Conservation (phyloP, 2,113 vertebrate species). For the Triplophysa siluroides region DNA sequence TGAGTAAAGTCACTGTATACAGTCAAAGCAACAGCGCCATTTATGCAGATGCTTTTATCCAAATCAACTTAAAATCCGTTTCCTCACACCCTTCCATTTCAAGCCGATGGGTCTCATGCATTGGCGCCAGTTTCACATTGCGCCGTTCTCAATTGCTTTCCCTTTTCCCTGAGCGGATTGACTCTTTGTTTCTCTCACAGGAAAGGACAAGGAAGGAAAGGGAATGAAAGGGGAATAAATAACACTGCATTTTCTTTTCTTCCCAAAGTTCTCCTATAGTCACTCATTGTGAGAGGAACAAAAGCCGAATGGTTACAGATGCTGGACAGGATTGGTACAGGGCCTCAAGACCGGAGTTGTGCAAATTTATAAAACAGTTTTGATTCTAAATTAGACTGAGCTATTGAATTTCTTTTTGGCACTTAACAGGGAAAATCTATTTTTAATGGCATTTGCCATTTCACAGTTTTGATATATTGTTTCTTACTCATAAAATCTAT, state of each 20-base stretch:
- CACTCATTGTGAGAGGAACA: constrained; percentile 46
- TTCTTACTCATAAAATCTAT: neutral
- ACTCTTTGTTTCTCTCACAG: constrained; percentile 36
- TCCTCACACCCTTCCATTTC: neutral
- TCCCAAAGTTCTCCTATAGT: constrained; percentile 38
- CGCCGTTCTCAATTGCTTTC: neutral
- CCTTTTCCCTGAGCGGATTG: neutral
- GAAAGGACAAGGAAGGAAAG: constrained; percentile 3
- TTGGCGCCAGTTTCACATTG: neutral
- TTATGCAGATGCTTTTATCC: too few species aligned
- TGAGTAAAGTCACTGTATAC: neutral
- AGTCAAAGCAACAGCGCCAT: neutral
- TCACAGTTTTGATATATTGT: neutral
- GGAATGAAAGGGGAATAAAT: constrained; percentile 33
- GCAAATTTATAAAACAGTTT: neutral
- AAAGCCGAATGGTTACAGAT: constrained; percentile 46
- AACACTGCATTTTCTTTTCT: constrained; percentile 32
- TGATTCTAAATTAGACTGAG: neutral
- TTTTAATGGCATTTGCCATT: neutral
- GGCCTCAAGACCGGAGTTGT: neutral
- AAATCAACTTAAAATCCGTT: neutral
- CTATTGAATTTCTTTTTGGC: too few species aligned
- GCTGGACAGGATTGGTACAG: constrained; percentile 19
- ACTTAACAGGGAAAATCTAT: too few species aligned
- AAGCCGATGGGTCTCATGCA: neutral